Percentiles rank a stretch among this genome's conserved stretches.
These are phyloP conservation scores for Nomia melanderi DNA, from an alignment of 1,140 invertebrate genomes.

Conservation along the genomic window DNA sequence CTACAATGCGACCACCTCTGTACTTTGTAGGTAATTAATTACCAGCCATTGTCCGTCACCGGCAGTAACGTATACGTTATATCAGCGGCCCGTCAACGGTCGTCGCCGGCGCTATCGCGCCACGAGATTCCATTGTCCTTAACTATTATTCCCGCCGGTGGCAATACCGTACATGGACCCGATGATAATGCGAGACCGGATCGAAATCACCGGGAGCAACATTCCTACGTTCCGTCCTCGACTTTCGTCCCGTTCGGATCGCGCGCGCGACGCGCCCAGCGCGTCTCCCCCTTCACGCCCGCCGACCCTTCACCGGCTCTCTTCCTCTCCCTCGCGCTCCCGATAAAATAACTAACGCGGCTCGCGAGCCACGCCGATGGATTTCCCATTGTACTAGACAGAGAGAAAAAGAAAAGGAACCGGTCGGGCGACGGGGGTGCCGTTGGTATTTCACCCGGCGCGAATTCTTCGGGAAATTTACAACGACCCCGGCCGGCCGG, in stretches of 20 bases:
- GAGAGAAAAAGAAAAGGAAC: conserved; percentile 5
- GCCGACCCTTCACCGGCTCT: neutral
- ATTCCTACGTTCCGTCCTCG: conserved; percentile 39
- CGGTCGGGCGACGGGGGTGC: neutral
- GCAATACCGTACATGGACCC: conserved; percentile 57
- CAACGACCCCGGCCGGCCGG: neutral
- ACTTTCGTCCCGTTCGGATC: conserved; percentile 33
- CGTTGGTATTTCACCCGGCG: conserved; percentile 29
- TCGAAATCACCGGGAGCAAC: conserved; percentile 53
- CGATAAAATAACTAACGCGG: conserved; percentile 46
- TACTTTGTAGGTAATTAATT: conserved; percentile 78
- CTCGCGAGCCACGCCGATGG: conserved; percentile 38
- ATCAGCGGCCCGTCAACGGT: conserved; percentile 70
- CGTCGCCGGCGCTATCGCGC: conserved; percentile 68
- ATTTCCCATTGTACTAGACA: conserved; percentile 37
- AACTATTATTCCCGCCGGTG: conserved; percentile 67
- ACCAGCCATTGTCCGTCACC: conserved; percentile 74
- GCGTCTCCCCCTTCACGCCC: too few species aligned
- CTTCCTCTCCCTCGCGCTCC: neutral
- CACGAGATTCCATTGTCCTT: conserved; percentile 71
- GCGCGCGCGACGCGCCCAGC: neutral
- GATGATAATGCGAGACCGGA: conserved; percentile 54
- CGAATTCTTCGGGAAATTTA: conserved; percentile 41
- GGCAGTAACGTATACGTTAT: conserved; percentile 74
- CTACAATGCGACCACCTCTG: conserved; percentile 71